These are phyloP conservation scores for Athrips mouffetella DNA, from an alignment of 2,888 invertebrate species.

Conservation along the genomic window DNA sequence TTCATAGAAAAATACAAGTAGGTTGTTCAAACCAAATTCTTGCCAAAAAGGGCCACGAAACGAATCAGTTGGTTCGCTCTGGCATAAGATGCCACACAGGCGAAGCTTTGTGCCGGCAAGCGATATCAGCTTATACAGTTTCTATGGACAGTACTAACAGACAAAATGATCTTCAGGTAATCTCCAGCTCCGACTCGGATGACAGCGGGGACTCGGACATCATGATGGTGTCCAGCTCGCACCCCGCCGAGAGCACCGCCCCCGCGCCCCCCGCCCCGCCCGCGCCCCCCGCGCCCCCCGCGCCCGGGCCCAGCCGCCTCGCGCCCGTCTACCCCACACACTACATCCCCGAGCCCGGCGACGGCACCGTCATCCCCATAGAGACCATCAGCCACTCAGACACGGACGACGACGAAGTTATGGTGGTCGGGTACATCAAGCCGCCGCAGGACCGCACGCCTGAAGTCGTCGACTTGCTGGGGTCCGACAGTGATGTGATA, in stretches of 20 bases:
- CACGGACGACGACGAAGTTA: slow-evolving; percentile 75
- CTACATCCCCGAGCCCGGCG: slow-evolving; percentile 42
- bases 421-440: slow-evolving; percentile 82
- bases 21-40: no score
- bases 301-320: slow-evolving; percentile 28
- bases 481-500: slow-evolving; percentile 75
- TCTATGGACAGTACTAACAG: no score
- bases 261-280: slow-evolving; percentile 22
- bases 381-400: slow-evolving; percentile 71
- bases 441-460: slow-evolving; percentile 83
- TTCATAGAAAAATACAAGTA: no score
- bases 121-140: no score
- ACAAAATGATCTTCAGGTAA: no score
- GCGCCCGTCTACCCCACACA: slow-evolving; percentile 48
- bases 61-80: no score
- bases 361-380: slow-evolving; percentile 56
- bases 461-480: slow-evolving; percentile 79
- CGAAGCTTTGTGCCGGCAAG: no score
- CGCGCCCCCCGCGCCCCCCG: not conserved
- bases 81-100: no score
- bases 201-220: slow-evolving; percentile 58
- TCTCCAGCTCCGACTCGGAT: slow-evolving; percentile 58
- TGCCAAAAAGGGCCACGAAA: no score
- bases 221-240: slow-evolving; percentile 54
- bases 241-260: slow-evolving; percentile 33